Evolutionary conservation across 2,113 vertebrate genomes (phyloP).

Genomic region (Petrocephalus zakoni): DNA sequence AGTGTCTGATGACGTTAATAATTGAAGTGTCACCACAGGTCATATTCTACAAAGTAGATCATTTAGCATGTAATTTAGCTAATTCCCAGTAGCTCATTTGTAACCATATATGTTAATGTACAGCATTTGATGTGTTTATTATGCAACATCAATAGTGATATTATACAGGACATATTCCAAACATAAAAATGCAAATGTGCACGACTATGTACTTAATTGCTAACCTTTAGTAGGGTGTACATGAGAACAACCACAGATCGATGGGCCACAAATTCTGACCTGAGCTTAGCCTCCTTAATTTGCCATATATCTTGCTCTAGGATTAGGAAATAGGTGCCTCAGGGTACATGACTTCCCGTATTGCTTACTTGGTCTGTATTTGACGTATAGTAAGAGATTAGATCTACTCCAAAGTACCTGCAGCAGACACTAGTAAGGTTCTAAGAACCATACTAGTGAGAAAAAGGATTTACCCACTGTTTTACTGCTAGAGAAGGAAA

Average conservation of each 20-base stretch:
- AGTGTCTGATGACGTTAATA: not conserved
- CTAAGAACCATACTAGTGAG: not conserved
- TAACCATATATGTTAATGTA: not conserved
- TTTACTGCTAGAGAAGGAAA: not conserved
- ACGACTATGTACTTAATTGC: not conserved
- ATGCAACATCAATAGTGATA: constrained; percentile 1
- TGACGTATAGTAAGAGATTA: not conserved
- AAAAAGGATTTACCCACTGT: not conserved
- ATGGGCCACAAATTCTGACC: not conserved
- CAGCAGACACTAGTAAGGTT: not conserved
- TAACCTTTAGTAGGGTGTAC: not conserved
- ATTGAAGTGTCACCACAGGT: not conserved
- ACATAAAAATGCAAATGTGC: not conserved
- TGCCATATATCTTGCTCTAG: not conserved
- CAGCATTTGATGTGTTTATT: not conserved
- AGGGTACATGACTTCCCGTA: not conserved
- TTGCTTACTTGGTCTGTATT: not conserved
- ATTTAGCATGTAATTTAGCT: not conserved
- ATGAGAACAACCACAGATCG: not conserved
- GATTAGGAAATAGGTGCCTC: not conserved
- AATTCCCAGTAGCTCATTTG: not conserved
- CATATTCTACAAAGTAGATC: not conserved
- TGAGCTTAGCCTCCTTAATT: not conserved
- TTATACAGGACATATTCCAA: constrained; percentile 1
- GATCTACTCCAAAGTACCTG: not conserved